A percentile compares a stretch with the other conserved stretches of the same genome.
These are phyloP conservation scores for Struthidea cinerea DNA, from an alignment of 2,113 vertebrate species.

Conservation along the genomic window DNA sequence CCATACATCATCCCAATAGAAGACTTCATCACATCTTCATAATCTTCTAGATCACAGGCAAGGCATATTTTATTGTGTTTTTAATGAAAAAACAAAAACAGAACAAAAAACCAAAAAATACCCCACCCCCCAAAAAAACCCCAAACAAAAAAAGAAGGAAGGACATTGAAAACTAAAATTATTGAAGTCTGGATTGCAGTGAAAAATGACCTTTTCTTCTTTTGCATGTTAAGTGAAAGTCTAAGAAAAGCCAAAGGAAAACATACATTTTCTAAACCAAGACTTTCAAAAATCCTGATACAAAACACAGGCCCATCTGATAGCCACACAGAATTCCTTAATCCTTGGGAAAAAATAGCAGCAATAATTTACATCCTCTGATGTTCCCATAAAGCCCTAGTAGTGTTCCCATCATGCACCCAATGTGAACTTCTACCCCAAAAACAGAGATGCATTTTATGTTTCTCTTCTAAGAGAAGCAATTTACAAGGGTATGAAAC, in stretches of 20 bases:
- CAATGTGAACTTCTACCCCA: neutral
- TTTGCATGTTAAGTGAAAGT: neutral
- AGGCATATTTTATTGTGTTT: neutral
- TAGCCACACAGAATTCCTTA: neutral
- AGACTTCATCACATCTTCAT: neutral
- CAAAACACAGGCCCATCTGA: neutral
- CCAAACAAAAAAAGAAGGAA: neutral
- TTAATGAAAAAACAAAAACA: neutral
- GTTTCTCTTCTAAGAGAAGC: neutral
- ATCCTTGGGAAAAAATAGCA: neutral
- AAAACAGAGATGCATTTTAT: neutral
- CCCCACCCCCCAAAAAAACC: neutral
- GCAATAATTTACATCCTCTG: neutral
- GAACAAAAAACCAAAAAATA: neutral
- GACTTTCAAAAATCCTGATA: neutral
- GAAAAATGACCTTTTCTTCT: neutral
- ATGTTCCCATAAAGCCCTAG: neutral
- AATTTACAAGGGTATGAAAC: neutral
- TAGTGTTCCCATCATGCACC: fast-evolving
- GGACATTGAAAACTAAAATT: neutral
- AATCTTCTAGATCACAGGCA: neutral
- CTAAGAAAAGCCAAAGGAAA: neutral
- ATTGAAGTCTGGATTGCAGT: neutral
- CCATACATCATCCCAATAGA: neutral
- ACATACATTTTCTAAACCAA: neutral